Conservation (phyloP, 2,113 vertebrate species). For the Pelusios castaneus region DNA sequence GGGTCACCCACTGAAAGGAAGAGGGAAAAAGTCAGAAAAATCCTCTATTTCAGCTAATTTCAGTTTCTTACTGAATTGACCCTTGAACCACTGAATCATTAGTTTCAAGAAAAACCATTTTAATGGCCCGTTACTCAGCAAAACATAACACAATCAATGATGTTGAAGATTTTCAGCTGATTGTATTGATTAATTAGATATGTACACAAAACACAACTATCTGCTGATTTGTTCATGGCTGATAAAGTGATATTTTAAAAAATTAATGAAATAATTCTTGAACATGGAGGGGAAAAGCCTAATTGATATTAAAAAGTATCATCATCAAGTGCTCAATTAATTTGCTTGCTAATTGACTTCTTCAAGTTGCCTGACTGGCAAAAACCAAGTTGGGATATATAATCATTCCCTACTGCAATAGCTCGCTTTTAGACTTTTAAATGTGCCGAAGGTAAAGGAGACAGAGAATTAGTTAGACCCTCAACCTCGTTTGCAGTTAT, state of each 20-base stretch:
- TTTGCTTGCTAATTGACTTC: slow-evolving; percentile 78
- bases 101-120: slow-evolving; percentile 73
- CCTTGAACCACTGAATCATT: slow-evolving; percentile 73
- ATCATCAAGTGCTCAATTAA: slow-evolving; percentile 74
- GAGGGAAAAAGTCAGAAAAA: slow-evolving; percentile 37
- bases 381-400: slow-evolving; percentile 70
- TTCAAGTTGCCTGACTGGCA: slow-evolving; percentile 73
- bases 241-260: slow-evolving; percentile 77
- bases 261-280: slow-evolving; percentile 76
- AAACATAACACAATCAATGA: slow-evolving; percentile 77
- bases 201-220: slow-evolving; percentile 77
- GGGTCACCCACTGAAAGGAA: slow-evolving; percentile 22
- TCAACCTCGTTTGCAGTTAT: slow-evolving; percentile 48
- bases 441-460: slow-evolving; percentile 45
- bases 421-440: slow-evolving; percentile 30
- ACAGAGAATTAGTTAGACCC: slow-evolving; percentile 31
- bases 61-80: slow-evolving; percentile 60
- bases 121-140: slow-evolving; percentile 76
- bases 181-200: slow-evolving; percentile 77
- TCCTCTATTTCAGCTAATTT: slow-evolving; percentile 49
- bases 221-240: slow-evolving; percentile 74
- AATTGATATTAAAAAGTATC: slow-evolving; percentile 76
- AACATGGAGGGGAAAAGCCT: slow-evolving; percentile 68
- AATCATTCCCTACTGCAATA: slow-evolving; percentile 51
- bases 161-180: slow-evolving; percentile 72